These are phyloP conservation scores for Zoanthus sociatus DNA, from an alignment of 92 coral and sea anemone species.

Conservation along the genomic window DNA sequence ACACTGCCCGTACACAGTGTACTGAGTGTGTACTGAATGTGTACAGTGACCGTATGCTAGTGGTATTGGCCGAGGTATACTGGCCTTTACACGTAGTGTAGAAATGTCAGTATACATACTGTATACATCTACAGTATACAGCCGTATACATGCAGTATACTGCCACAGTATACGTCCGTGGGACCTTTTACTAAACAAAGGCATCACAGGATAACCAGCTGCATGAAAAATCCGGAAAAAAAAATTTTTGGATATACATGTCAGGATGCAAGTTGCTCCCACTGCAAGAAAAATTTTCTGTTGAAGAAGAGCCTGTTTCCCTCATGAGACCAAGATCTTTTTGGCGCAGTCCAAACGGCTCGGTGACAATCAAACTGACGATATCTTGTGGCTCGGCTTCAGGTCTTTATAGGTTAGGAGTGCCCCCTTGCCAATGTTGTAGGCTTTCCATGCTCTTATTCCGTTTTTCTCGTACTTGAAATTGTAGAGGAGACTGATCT, in stretches of 20 bases:
- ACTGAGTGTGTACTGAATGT: too few relatives aligned
- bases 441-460: slow-evolving; percentile 49
- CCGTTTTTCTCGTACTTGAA: slow-evolving; percentile 40
- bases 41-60: too few relatives aligned
- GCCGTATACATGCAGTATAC: too few relatives aligned
- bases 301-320: slow-evolving; percentile 12
- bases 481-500: slow-evolving; percentile 44
- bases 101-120: too few relatives aligned
- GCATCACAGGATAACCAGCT: too few relatives aligned
- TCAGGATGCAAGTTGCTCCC: slow-evolving; percentile 56
- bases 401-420: slow-evolving; percentile 43
- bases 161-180: too few relatives aligned
- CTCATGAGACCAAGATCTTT: slow-evolving; percentile 53
- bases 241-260: neutral
- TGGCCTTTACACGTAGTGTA: too few relatives aligned
- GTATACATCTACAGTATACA: too few relatives aligned
- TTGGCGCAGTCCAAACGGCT: slow-evolving; percentile 53
- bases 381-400: slow-evolving; percentile 29
- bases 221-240: too few relatives aligned
- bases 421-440: slow-evolving; percentile 36
- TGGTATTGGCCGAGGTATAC: too few relatives aligned
- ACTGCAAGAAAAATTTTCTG: slow-evolving; percentile 47
- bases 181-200: too few relatives aligned
- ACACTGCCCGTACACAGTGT: too few relatives aligned
- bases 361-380: slow-evolving; percentile 38